phyloP scores from a whole-genome alignment of 2,113 vertebrate species.

The Oncorhynchus keta region DNA sequence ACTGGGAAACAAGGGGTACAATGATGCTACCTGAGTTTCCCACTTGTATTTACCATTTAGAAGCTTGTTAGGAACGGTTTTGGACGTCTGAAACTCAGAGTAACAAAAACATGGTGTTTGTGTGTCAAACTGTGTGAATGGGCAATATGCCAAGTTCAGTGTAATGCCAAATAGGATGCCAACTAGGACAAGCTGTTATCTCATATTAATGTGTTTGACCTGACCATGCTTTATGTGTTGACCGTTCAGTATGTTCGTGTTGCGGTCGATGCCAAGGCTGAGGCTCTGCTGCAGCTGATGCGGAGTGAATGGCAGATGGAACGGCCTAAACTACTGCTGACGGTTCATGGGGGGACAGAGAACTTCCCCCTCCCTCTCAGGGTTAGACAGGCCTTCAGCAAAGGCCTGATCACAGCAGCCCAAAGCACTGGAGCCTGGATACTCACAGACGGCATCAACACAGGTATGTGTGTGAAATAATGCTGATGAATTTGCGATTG shows the following conservation, averaged over 20 bases:
- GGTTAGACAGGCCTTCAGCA: slow-evolving; percentile 85
- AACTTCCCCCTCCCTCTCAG: slow-evolving; percentile 86
- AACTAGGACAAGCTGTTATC: no score
- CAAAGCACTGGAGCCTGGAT: slow-evolving; percentile 95
- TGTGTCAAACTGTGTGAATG: no score
- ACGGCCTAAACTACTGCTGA: slow-evolving; percentile 89
- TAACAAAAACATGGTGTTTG: no score
- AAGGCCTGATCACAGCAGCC: slow-evolving; percentile 88
- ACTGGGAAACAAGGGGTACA: no score
- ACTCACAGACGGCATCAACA: slow-evolving; percentile 91
- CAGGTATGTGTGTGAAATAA: slow-evolving; percentile 70
- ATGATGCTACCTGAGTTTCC: no score
- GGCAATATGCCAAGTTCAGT: no score
- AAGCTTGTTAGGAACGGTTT: no score
- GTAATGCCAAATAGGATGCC: no score
- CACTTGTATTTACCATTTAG: no score
- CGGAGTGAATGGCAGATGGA: slow-evolving; percentile 95
- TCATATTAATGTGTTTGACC: no score
- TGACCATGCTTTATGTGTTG: background rate
- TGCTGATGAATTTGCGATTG: no score
- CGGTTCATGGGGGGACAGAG: slow-evolving; percentile 87
- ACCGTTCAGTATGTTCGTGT: slow-evolving; percentile 84
- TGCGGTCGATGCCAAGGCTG: slow-evolving; percentile 84
- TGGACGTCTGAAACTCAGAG: no score
- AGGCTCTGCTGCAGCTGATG: slow-evolving; percentile 87